Conservation (phyloP, 2,113 vertebrate species). For the Muntiacus reevesi region DNA sequence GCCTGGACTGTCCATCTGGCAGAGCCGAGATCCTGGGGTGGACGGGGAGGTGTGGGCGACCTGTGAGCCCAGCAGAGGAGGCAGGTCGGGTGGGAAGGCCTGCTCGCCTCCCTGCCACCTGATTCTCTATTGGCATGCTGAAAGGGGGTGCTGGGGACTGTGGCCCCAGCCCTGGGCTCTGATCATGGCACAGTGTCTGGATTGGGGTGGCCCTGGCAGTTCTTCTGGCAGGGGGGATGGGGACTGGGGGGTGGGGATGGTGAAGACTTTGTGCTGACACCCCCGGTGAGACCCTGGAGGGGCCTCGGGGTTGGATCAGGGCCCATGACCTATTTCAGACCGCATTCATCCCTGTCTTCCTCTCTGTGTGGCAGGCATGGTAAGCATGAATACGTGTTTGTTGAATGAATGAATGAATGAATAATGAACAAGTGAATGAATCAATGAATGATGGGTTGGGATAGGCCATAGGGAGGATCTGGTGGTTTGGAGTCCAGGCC, state of each 20-base stretch:
- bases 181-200: not conserved
- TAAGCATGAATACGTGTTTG: not conserved
- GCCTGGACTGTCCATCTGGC: not conserved
- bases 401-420: not conserved
- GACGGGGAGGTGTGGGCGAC: slow-evolving; percentile 1
- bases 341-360: not conserved
- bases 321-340: slow-evolving; percentile 7
- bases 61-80: not conserved
- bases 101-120: not conserved
- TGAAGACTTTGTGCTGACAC: not conserved
- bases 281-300: not conserved
- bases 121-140: not conserved
- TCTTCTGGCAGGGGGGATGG: not conserved
- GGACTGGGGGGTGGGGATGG: not conserved
- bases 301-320: not conserved
- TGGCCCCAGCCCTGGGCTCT: not conserved
- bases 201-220: not conserved
- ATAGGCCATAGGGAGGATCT: not conserved
- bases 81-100: not conserved
- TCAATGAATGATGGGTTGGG: not conserved
- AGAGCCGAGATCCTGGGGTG: not conserved
- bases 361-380: not conserved
- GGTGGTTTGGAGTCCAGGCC: not conserved
- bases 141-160: not conserved
- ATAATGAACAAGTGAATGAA: not conserved